Evolutionary conservation across 2,797 vertebrate species (phyloP), one percentile per base, ranked within the genome.

Genomic region (Anguilla anguilla): DNA sequence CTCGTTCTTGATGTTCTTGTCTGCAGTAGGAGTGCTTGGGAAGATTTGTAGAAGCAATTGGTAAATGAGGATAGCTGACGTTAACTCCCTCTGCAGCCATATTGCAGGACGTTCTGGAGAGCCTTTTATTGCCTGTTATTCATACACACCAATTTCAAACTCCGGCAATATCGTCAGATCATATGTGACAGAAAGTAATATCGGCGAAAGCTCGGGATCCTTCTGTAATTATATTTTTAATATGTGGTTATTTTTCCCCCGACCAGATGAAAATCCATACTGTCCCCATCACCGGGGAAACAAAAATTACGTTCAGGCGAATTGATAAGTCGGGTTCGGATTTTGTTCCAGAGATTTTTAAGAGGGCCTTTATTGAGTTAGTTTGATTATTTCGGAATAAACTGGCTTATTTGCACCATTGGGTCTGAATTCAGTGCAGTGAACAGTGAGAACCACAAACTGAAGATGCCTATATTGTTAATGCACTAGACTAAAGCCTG

Each of bases 321-420:
- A 82, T 51, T 64, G 51, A 53, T 10, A 51, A 79, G 87, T 67
- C 51, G 19, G 17, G 22, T 57, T 64, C 25, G 59, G 39, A 84
- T 84, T 59, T 74, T 55, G 28, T 87, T 69, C 35, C 82, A 64
- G 64, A 87, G 31, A 72, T 59, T 49, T 83, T 86, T 83, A 83
- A 83, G 59, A 72, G 72, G 22, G 49, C 28, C 69, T 64, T 53
- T 39, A 74, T 64, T 86, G 22, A 84, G 79, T 72, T 64, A 86
- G 67, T 87, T 57, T 85, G 61, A 46, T 77, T 88, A 28, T 22
- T 53, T 85, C 67, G 72, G 61, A 84, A 64, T 53, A 82, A 85
- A 84, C 51, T 39, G 15, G 69, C 59, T 86, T 86, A 86, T 51
- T 74, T 51, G 46, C 86, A 85, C 81, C 82, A 59, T 15, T 89